Evolutionary conservation across 2,113 vertebrate genomes (phyloP).

Genomic region (Erythrocercus mccallii): DNA sequence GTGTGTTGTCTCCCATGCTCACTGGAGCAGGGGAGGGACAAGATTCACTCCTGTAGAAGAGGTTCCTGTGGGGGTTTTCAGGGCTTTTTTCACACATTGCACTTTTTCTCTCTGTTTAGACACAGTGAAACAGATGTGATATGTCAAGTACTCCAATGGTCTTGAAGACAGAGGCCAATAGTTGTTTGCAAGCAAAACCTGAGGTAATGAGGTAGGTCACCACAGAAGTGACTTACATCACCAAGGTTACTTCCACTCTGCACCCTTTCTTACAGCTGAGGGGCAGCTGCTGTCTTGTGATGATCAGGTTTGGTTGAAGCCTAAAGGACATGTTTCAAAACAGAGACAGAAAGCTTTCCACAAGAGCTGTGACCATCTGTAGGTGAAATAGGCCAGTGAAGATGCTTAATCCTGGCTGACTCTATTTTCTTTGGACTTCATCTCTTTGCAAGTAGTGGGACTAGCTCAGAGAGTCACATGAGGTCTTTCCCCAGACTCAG

Average conservation of each 20-base stretch:
- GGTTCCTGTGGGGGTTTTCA: neutral
- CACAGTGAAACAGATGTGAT: fast-evolving
- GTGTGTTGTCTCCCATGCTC: neutral
- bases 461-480: fast-evolving
- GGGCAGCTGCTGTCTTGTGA: neutral
- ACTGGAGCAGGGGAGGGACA: neutral
- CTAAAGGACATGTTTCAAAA: neutral
- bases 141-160: neutral
- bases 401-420: neutral
- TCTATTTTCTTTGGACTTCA: neutral
- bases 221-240: neutral
- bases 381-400: neutral
- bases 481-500: neutral
- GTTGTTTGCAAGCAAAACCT: neutral
- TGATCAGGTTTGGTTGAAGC: neutral
- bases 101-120: neutral
- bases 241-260: neutral
- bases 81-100: neutral
- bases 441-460: neutral
- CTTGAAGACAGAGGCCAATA: neutral
- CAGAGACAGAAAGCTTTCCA: neutral
- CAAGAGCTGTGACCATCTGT: neutral
- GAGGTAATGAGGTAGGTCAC: neutral
- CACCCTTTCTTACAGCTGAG: neutral
- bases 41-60: neutral